Conservation (phyloP, 2,888 invertebrate species). For the Panzeria rudis region DNA sequence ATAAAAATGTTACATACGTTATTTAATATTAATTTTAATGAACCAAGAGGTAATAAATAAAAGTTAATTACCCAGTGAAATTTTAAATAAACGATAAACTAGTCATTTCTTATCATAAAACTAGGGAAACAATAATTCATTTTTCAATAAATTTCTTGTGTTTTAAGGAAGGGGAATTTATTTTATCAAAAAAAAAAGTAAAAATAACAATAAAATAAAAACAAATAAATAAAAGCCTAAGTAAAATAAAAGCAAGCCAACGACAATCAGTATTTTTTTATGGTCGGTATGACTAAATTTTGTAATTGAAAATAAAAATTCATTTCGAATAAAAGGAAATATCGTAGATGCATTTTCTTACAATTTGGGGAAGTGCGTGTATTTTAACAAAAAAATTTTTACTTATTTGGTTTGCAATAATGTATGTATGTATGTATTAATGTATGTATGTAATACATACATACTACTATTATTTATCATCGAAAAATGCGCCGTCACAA, state of each 20-base stretch:
- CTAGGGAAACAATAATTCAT: neutral
- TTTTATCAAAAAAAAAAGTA: neutral
- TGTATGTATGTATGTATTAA: neutral
- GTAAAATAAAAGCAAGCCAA: neutral
- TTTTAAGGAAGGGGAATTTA: neutral
- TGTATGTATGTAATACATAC: neutral
- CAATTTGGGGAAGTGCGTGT: slow-evolving; percentile 35
- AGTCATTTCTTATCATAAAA: neutral
- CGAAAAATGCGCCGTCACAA: neutral
- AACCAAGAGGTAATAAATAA: neutral
- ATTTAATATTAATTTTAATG: neutral
- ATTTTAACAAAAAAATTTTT: neutral
- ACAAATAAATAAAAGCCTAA: neutral
- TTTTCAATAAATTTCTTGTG: neutral
- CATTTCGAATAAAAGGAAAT: neutral
- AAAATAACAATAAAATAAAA: neutral
- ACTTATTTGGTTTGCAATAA: slow-evolving; percentile 12
- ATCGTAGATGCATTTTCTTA: slow-evolving; percentile 6
- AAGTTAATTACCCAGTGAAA: neutral
- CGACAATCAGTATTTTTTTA: neutral
- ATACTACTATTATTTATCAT: slow-evolving; percentile 1
- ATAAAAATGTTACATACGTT: neutral
- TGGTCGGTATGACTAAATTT: slow-evolving; percentile 25
- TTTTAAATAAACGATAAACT: slow-evolving; percentile 15
- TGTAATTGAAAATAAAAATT: slow-evolving; percentile 14